A percentile compares a stretch with the other conserved stretches of the same genome.
Evolutionary conservation across 2,888 invertebrate species (phyloP).

Genomic region (Phorcus lineatus): DNA sequence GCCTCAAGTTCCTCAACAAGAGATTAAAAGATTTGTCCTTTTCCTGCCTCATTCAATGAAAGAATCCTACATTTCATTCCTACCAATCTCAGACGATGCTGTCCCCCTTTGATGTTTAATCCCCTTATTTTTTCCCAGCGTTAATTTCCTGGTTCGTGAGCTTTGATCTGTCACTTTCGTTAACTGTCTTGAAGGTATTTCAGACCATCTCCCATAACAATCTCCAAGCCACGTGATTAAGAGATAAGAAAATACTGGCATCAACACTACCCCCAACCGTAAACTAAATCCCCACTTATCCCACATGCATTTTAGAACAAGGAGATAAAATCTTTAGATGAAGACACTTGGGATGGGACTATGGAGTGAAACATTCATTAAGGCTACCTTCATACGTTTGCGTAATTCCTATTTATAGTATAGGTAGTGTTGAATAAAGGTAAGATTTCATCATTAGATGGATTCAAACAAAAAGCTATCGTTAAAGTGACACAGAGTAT

Average conservation of each 20-base stretch:
- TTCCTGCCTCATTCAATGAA: neutral
- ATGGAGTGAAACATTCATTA: no score
- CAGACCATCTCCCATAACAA: neutral
- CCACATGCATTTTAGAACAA: neutral
- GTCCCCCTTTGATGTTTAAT: neutral
- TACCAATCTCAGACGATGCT: neutral
- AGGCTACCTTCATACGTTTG: no score
- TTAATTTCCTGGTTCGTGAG: neutral
- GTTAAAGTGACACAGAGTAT: no score
- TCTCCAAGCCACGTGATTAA: neutral
- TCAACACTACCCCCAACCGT: neutral
- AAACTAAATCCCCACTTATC: neutral
- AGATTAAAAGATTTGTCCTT: neutral
- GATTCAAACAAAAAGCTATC: no score
- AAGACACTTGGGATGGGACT: no score
- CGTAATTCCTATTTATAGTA: no score
- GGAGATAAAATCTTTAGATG: no score
- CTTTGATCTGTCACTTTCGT: conserved; percentile 6
- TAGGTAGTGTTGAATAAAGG: no score
- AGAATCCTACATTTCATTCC: neutral
- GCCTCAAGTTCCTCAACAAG: no score
- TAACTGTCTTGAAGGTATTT: neutral
- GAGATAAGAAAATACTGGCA: neutral
- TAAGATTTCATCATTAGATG: no score
- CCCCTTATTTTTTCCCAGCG: conserved; percentile 7